phyloP scores from a whole-genome alignment of 2,797 vertebrate genomes.

The Periophthalmus magnuspinnatus region DNA sequence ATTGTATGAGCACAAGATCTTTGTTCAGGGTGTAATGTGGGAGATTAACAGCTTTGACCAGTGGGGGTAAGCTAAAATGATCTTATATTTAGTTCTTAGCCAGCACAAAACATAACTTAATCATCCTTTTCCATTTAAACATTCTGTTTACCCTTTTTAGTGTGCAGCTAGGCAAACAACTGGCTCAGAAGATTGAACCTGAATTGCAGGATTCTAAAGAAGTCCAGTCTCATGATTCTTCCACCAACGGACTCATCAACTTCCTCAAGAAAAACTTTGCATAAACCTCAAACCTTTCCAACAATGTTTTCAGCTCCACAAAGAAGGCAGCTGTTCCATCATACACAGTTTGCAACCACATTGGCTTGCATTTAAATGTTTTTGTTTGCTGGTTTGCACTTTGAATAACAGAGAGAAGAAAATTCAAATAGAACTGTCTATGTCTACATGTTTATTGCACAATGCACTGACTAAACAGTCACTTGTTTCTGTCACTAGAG shows the following conservation, averaged over 20 bases:
- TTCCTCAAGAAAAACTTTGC: constrained; percentile 93
- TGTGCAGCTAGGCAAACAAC: constrained; percentile 95
- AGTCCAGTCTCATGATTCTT: constrained; percentile 91
- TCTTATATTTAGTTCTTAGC: not conserved
- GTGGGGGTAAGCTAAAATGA: constrained; percentile 88
- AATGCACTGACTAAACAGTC: not conserved
- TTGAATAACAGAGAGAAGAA: constrained; percentile 12
- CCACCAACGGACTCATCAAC: constrained; percentile 94
- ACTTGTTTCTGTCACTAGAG: constrained; percentile 57
- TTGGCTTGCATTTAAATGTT: constrained; percentile 52
- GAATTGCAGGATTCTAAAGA: constrained; percentile 84
- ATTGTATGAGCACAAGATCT: constrained; percentile 99
- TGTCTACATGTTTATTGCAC: not conserved
- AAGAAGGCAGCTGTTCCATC: constrained; percentile 64
- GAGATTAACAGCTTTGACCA: constrained; percentile 99
- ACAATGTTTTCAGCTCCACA: constrained; percentile 33
- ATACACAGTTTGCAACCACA: constrained; percentile 54
- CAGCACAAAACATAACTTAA: not conserved
- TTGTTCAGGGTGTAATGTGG: constrained; percentile 95
- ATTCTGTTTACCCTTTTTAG: constrained; percentile 62
- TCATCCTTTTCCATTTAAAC: not conserved
- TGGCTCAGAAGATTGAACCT: constrained; percentile 96
- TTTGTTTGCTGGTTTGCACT: constrained; percentile 48
- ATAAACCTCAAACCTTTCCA: constrained; percentile 50
- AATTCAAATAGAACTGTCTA: not conserved